A percentile compares a stretch with the other conserved stretches of the same genome.
These are phyloP conservation scores for Miltochrista miniata DNA, from an alignment of 2,888 invertebrate genomes.

Conservation along the genomic window DNA sequence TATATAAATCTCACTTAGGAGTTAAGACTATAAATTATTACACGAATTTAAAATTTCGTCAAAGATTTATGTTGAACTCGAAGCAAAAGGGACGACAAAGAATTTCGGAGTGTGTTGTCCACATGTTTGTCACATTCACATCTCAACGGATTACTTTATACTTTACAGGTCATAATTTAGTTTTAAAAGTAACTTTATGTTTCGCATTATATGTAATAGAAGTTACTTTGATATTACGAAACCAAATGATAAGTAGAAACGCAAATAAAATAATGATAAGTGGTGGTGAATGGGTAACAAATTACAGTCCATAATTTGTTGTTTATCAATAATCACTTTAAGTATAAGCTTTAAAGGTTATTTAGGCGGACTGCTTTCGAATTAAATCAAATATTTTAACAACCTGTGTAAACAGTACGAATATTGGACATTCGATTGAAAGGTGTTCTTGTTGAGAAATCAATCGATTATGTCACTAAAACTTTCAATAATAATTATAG, in stretches of 20 bases:
- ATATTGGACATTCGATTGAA: too few species aligned
- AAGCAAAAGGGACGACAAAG: conserved; percentile 31
- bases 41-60: conserved; percentile 24
- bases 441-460: too few species aligned
- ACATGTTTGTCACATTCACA: conserved; percentile 41
- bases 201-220: conserved; percentile 10
- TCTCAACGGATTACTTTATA: conserved; percentile 33
- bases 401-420: too few species aligned
- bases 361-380: too few species aligned
- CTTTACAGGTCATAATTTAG: conserved; percentile 25
- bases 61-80: conserved; percentile 32
- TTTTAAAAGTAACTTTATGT: conserved; percentile 24
- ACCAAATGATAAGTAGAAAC: neutral
- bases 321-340: too few species aligned
- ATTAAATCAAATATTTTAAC: too few species aligned
- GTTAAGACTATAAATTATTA: conserved; percentile 21
- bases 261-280: neutral
- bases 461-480: too few species aligned
- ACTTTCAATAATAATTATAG: too few species aligned
- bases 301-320: too few species aligned
- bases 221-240: neutral
- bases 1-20: conserved; percentile 4
- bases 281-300: neutral
- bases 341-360: too few species aligned
- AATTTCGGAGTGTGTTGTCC: conserved; percentile 29